Conservation (phyloP, 2,888 invertebrate species). For the Stomorhina lunata region DNA sequence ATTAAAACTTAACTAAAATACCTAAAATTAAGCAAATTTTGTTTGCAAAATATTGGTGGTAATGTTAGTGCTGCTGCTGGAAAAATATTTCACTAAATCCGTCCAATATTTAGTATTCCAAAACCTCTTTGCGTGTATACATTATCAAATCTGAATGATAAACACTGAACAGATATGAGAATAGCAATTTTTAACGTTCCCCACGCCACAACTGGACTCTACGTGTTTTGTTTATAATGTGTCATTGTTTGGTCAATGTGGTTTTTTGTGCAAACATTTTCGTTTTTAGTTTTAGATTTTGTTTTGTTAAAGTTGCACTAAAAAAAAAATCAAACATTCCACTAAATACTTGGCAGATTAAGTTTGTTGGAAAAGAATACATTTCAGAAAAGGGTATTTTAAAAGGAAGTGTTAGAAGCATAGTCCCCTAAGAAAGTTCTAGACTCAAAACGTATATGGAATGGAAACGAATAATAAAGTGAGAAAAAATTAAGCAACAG, state of each 20-base stretch:
- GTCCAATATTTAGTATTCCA: not conserved
- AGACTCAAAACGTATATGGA: no score
- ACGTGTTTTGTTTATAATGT: not conserved
- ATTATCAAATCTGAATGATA: not conserved
- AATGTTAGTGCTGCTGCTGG: not conserved
- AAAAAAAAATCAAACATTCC: not conserved
- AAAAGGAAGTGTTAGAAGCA: no score
- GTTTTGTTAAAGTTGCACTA: not conserved
- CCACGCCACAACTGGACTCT: not conserved
- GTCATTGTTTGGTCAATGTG: constrained; percentile 1
- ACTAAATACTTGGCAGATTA: constrained; percentile 19
- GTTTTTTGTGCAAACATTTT: not conserved
- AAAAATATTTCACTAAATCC: not conserved
- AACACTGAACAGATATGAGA: not conserved
- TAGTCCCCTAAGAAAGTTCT: no score
- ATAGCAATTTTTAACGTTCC: no score
- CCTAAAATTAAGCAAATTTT: not conserved
- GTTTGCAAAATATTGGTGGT: not conserved
- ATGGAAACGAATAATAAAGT: no score
- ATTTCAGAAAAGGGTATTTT: no score
- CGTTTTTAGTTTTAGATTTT: not conserved
- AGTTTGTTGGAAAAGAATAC: not conserved
- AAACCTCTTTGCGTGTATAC: not conserved
- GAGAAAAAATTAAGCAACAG: no score
- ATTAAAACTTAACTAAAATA: no score